phyloP scores from a whole-genome alignment of 2,113 vertebrate species.

The Catharus minimus region DNA sequence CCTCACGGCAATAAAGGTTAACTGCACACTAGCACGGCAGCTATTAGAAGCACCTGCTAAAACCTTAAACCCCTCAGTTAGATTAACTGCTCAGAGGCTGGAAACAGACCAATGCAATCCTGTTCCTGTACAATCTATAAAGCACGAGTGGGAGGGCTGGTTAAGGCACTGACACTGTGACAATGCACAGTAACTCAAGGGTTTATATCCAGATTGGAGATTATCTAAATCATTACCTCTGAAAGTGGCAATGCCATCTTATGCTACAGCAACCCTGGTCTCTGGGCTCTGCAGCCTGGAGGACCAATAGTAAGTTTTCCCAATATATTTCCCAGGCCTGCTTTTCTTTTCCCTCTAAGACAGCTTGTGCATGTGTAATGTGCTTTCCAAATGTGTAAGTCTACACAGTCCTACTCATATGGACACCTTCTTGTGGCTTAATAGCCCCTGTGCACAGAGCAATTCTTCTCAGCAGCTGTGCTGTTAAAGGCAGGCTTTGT shows the following conservation, averaged over 20 bases:
- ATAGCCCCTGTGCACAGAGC: background rate
- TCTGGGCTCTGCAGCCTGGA: background rate
- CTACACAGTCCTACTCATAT: background rate
- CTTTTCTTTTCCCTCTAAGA: background rate
- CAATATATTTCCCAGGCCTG: background rate
- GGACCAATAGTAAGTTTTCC: background rate
- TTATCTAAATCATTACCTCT: slow-evolving; percentile 20
- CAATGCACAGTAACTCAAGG: slow-evolving; percentile 6
- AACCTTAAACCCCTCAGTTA: slow-evolving; percentile 47
- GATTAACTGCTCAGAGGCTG: slow-evolving; percentile 47
- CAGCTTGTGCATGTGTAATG: background rate
- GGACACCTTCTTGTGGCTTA: background rate
- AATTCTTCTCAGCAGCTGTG: background rate
- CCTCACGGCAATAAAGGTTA: slow-evolving; percentile 59
- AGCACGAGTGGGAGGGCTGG: background rate
- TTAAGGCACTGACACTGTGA: background rate
- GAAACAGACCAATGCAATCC: background rate
- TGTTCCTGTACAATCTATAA: slow-evolving; percentile 6
- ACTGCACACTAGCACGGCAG: background rate
- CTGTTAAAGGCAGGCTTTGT: background rate
- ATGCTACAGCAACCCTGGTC: background rate
- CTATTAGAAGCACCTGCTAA: slow-evolving; percentile 54
- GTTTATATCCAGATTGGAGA: background rate
- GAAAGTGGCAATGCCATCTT: background rate
- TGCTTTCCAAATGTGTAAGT: background rate